phyloP scores from a whole-genome alignment of 2,888 invertebrate species.

The Cataglyphis cursor region DNA sequence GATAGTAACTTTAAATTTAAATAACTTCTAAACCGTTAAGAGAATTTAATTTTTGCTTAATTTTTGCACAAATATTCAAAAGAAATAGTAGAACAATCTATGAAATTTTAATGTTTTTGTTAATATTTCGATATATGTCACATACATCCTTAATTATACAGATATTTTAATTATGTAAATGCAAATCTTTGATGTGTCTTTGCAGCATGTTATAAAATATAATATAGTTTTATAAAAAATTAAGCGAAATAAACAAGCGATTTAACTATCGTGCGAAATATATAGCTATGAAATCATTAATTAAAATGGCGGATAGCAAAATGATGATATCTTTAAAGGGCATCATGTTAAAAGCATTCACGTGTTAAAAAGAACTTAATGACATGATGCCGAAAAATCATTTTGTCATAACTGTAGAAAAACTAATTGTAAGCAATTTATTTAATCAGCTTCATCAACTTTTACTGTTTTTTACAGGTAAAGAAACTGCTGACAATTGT shows the following conservation, averaged over 20 bases:
- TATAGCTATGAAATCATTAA: not conserved
- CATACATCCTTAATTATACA: no score
- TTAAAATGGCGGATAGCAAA: not conserved
- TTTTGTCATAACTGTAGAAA: conserved; percentile 10
- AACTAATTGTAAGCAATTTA: not conserved
- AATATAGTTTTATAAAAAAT: not conserved
- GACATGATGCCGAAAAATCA: not conserved
- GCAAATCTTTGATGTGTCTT: not conserved
- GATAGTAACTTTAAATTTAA: no score
- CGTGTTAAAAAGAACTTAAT: not conserved
- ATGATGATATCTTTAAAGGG: conserved; percentile 13
- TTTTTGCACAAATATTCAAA: no score
- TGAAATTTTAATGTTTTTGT: no score
- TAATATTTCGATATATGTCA: no score
- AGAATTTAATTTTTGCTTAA: no score
- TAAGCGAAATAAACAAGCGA: not conserved
- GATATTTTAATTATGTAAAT: not conserved
- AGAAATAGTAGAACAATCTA: no score
- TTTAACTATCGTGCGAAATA: not conserved
- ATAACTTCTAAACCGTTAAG: no score
- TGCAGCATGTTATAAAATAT: not conserved
- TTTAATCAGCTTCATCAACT: not conserved
- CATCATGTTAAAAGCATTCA: conserved; percentile 17
- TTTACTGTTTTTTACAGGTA: conserved; percentile 9
- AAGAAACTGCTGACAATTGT: conserved; percentile 12